Conservation (phyloP, 1,140 invertebrate genomes). For the Popillia japonica region DNA sequence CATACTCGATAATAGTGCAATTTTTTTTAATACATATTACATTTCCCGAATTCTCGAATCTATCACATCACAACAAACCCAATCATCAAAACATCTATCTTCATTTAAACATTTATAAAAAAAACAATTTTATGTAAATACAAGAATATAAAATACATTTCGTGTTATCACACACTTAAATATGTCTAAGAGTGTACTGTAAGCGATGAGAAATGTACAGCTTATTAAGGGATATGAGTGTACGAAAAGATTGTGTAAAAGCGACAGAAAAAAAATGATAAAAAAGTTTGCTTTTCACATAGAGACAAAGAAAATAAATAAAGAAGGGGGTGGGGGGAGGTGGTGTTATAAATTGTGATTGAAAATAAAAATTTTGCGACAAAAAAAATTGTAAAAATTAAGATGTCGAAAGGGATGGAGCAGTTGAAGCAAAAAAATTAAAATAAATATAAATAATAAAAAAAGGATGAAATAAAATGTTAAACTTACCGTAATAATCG, state of each 20-base stretch:
- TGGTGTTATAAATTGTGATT: neutral
- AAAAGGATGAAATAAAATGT: conserved; percentile 66
- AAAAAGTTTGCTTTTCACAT: neutral
- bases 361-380: too few relatives aligned
- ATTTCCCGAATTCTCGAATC: neutral
- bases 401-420: conserved; percentile 13
- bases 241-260: neutral
- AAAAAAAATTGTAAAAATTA: too few relatives aligned
- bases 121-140: too few relatives aligned
- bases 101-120: neutral
- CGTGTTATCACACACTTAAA: too few relatives aligned
- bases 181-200: neutral
- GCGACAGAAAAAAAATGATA: neutral
- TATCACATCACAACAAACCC: neutral
- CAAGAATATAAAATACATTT: too few relatives aligned
- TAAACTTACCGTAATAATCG: conserved; percentile 99
- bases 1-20: too few relatives aligned
- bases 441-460: too few relatives aligned
- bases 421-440: conserved; percentile 29
- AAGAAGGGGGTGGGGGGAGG: neutral
- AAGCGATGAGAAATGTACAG: conserved; percentile 5
- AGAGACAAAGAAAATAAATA: neutral
- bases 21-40: too few relatives aligned
- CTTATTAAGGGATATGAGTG: neutral
- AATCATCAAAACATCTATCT: neutral